Evolutionary conservation across 2,888 invertebrate species (phyloP).

Genomic region (Drosophila ezoana): DNA sequence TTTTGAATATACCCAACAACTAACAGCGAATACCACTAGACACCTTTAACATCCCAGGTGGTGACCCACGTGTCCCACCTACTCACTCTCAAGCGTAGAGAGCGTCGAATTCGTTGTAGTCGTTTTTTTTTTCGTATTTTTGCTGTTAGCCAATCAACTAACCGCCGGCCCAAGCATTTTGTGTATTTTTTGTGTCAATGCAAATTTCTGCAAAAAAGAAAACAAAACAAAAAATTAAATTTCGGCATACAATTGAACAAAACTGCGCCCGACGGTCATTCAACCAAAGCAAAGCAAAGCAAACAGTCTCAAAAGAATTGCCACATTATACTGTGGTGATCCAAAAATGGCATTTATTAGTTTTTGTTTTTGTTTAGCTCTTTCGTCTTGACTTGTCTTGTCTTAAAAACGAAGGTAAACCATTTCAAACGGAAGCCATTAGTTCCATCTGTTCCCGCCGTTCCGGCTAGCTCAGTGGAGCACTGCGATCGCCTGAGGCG

Average conservation of each 20-base stretch:
- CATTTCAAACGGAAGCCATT: constrained; percentile 76
- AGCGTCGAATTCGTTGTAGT: constrained; percentile 14
- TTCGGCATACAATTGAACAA: constrained; percentile 35
- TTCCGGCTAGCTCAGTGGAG: constrained; percentile 22
- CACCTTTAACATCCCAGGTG: constrained; percentile 53
- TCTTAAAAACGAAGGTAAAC: constrained; percentile 67
- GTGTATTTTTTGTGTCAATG: constrained; percentile 70
- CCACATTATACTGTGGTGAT: constrained; percentile 46
- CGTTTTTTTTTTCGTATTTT: constrained; percentile 51
- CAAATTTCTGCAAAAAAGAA: constrained; percentile 79
- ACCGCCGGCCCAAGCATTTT: constrained; percentile 58
- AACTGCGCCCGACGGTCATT: constrained; percentile 53
- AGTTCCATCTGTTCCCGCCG: constrained; percentile 55
- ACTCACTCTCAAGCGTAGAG: constrained; percentile 55
- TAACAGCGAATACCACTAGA: constrained; percentile 45
- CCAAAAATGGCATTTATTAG: constrained; percentile 50
- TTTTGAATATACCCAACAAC: constrained; percentile 41
- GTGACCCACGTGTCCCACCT: constrained; percentile 35
- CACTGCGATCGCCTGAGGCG: constrained; percentile 13
- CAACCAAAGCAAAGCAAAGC: constrained; percentile 47
- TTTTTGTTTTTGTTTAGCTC: constrained; percentile 20
- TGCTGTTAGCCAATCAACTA: constrained; percentile 66
- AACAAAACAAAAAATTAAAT: constrained; percentile 30
- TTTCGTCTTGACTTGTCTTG: constrained; percentile 24
- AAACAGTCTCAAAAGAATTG: constrained; percentile 56